Conservation (phyloP, 64 coral and sea anemone species). For the Montipora efflorescens region DNA sequence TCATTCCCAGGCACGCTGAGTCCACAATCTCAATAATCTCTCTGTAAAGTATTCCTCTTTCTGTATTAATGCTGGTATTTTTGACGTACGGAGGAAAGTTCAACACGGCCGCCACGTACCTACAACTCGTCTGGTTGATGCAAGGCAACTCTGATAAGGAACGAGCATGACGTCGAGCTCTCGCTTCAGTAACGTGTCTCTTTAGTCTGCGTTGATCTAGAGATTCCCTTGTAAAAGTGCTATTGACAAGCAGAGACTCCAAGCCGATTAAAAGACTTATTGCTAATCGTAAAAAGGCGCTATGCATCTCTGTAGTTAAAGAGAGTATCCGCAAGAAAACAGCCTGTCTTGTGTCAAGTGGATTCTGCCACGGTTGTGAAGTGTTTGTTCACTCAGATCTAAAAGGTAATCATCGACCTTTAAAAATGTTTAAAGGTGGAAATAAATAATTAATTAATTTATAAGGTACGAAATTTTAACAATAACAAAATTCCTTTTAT, state of each 20-base stretch:
- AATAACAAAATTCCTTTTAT: too few species aligned
- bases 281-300: background rate
- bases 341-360: background rate
- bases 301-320: background rate
- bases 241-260: background rate
- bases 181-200: background rate
- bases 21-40: background rate
- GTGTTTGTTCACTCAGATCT: background rate
- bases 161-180: background rate
- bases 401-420: background rate
- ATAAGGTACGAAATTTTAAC: too few species aligned
- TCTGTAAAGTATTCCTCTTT: background rate
- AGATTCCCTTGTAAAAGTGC: background rate
- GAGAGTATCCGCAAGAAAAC: background rate
- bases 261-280: background rate
- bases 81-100: slow-evolving; percentile 28
- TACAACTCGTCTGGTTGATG: background rate
- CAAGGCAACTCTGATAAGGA: background rate
- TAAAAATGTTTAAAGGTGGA: too few species aligned
- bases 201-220: background rate
- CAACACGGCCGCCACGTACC: background rate
- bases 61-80: background rate
- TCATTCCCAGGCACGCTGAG: background rate
- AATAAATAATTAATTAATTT: too few species aligned
- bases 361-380: background rate